These are phyloP conservation scores for Liodrosophila aerea DNA, from an alignment of 2,888 invertebrate species.

Conservation along the genomic window DNA sequence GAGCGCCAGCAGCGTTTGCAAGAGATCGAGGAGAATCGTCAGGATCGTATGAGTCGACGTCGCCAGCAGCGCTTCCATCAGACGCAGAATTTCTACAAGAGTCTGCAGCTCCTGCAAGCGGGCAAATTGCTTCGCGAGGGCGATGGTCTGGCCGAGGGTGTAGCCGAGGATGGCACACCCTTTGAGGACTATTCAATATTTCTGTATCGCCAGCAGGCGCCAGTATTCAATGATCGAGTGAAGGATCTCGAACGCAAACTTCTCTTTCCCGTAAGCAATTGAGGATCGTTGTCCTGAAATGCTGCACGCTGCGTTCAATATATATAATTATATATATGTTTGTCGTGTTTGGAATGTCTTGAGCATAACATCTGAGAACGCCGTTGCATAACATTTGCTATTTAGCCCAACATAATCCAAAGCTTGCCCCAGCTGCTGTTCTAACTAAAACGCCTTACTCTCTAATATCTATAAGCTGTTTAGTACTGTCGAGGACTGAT, in stretches of 20 bases:
- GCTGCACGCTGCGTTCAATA: slow-evolving; percentile 36
- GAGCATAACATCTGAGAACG: too few species aligned
- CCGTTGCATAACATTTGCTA: background rate
- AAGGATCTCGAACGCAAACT: slow-evolving; percentile 90
- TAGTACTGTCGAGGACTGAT: background rate
- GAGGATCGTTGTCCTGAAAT: slow-evolving; percentile 40
- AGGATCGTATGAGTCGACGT: slow-evolving; percentile 86
- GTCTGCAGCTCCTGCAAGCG: slow-evolving; percentile 91
- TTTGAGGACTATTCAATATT: slow-evolving; percentile 93
- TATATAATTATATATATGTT: too few species aligned
- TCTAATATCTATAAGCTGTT: slow-evolving; percentile 7
- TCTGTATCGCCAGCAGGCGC: slow-evolving; percentile 92
- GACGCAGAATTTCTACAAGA: slow-evolving; percentile 92
- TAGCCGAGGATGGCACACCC: slow-evolving; percentile 85
- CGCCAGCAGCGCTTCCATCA: slow-evolving; percentile 88
- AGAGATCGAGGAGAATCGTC: slow-evolving; percentile 88
- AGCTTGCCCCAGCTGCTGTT: slow-evolving; percentile 19
- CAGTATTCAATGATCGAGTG: slow-evolving; percentile 92
- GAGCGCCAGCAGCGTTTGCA: slow-evolving; percentile 89
- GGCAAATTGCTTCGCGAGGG: slow-evolving; percentile 85
- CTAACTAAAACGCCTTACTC: slow-evolving; percentile 19
- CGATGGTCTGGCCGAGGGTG: slow-evolving; percentile 72
- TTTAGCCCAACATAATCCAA: background rate
- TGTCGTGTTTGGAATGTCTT: too few species aligned
- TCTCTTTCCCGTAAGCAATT: slow-evolving; percentile 87